phyloP scores from a whole-genome alignment of 1,140 invertebrate species.

The Pseudomyrmex cubaensis region DNA sequence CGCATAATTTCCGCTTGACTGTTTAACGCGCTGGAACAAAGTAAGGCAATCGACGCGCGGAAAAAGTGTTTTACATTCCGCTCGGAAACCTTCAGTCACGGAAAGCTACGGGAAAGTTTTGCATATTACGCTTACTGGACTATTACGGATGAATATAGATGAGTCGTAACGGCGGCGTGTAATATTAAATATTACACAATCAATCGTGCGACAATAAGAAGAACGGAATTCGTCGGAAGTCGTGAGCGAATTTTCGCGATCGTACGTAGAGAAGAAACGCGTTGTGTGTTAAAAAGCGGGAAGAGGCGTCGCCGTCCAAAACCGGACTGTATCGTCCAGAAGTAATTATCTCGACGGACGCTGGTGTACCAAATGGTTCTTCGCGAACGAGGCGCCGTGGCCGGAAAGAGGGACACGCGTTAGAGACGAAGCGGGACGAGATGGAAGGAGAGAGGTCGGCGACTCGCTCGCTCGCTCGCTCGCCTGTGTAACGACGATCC shows the following conservation, averaged over 20 bases:
- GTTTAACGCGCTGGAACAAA: slow-evolving; percentile 48
- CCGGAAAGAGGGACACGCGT: slow-evolving; percentile 45
- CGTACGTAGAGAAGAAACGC: slow-evolving; percentile 40
- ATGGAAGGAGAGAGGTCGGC: slow-evolving; percentile 71
- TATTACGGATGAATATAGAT: slow-evolving; percentile 26
- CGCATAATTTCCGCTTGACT: slow-evolving; percentile 50
- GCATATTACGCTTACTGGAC: slow-evolving; percentile 6
- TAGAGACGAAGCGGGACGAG: slow-evolving; percentile 66
- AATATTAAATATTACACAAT: slow-evolving; percentile 1
- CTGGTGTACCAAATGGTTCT: slow-evolving; percentile 74
- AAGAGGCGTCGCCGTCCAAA: slow-evolving; percentile 14
- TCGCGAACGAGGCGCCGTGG: slow-evolving; percentile 55
- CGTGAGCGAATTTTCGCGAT: neutral
- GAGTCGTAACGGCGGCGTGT: slow-evolving; percentile 2
- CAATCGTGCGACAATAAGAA: no score
- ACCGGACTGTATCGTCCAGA: slow-evolving; percentile 62
- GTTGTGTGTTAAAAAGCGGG: slow-evolving; percentile 25
- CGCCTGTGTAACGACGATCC: slow-evolving; percentile 76
- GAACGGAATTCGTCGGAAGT: no score
- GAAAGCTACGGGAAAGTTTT: slow-evolving; percentile 16
- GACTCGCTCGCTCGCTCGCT: slow-evolving; percentile 64
- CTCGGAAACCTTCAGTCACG: slow-evolving; percentile 33
- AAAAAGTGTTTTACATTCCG: slow-evolving; percentile 45
- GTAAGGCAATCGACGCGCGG: slow-evolving; percentile 32
- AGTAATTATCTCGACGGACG: slow-evolving; percentile 77